Base-by-base conservation (phyloP, 2,797 vertebrate genomes). In the Chelmon rostratus region DNA sequence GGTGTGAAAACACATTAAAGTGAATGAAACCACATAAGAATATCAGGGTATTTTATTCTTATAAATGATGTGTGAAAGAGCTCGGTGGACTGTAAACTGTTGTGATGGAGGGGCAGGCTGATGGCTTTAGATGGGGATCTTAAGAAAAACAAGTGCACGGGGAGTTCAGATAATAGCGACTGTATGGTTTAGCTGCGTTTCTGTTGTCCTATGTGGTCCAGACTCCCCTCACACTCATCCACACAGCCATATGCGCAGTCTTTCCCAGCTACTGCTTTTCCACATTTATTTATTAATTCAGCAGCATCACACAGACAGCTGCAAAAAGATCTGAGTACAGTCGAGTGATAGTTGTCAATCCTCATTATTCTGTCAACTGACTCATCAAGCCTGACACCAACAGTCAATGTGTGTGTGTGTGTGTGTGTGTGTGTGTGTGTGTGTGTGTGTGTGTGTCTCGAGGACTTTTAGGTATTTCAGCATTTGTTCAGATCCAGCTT, bases 1-100 rank as follows among this genome's bases (percentile, higher is more conserved):
- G 42, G 70, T 79, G 85, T 91, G 90, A 86, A 72, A 88, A 84
- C 52, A 62, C 54, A 86, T 87, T 84, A 83, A 61, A 46, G 35
- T 81, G 79, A 87, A 68, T 79, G 81, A 78, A 79, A 73, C 49
- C 38, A 67, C 82, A 80, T 75, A 56, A 65, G 56, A 80, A 64
- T 21, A 38, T 25, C 64, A 25, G n/a, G 49, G 28, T 37, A 47
- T 78, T 80, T 76, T 31, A 76, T 68, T 79, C 68, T 40, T 68
- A 42, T 68, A 79, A 87, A 77, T 83, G 23, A 72, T 76, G 73
- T 73, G n/a, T n/a, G 70, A 83, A 82, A 67, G 59, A 8, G 6
- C 28, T 31, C 42, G 37, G 69, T 70, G 70, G 52, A 73, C 73
- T 70, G 79, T 37, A 53, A 84, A 66, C 77, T 75, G 76, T 56